Base-by-base conservation (phyloP, 2,797 vertebrate species). In the Spheniscus humboldti region DNA sequence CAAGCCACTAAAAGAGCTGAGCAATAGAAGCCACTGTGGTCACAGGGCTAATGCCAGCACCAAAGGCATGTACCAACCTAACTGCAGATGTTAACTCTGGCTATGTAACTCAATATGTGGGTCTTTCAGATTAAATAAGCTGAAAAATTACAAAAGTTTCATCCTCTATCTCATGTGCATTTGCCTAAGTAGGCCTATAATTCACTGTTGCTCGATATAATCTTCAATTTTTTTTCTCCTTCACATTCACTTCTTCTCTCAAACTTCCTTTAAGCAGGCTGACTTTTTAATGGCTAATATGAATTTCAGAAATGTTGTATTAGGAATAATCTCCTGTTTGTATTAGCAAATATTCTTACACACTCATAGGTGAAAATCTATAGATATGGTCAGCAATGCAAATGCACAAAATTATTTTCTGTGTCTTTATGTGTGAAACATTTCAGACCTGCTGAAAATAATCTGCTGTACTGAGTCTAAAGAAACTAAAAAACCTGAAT, bases 1-100 rank as follows among this genome's bases (percentile, higher is more conserved):
- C 98, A 98, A 98, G 80, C 97, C 97, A 97, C 97, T 95, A 92
- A 94, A 98, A 97, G 80, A 97, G 91, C 93, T 97, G 73, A 96
- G 96, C 90, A 95, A 56, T 94, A 96, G 96, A 97, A 98, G 95
- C 80, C 85, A 76, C 80, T 98, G 97, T 97, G 98, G 98, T 98
- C 97, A 96, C 31, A 96, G 94, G 94, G 95, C 94, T 96, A 97
- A 97, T 94, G 97, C 97, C 97, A 98, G 92, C 89, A 80, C 96
- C 94, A 96, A 96, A 97, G 93, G 94, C 97, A 96, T 96, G 86
- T 95, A 97, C 78, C 95, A 96, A 86, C 95, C 91, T 83, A 97
- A 95, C 53, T 98, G 92, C 97, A 98, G 97, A 98, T 98, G 97
- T 97, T 97, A 96, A 20, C 79, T 96, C 97, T 97, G 97, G 94